Evolutionary conservation across 2,113 vertebrate species (phyloP).

Genomic region (Spermophilus dauricus): DNA sequence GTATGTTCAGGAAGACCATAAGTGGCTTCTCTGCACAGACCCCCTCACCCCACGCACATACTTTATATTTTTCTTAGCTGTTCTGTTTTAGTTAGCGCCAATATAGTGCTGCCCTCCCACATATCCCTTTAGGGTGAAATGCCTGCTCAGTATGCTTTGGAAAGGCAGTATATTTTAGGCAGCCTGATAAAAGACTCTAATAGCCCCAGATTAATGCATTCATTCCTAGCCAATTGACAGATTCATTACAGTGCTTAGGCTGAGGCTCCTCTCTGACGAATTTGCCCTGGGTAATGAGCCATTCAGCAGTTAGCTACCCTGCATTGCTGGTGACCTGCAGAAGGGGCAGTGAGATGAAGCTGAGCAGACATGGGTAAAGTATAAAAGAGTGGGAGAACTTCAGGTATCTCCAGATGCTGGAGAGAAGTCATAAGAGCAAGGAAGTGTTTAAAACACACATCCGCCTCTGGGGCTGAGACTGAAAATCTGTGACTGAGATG

Average conservation of each 20-base stretch:
- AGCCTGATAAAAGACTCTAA: conserved; percentile 83
- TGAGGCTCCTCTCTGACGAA: conserved; percentile 59
- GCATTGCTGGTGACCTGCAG: conserved; percentile 16
- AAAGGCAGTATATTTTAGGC: conserved; percentile 83
- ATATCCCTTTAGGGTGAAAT: conserved; percentile 69
- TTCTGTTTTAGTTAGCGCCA: conserved; percentile 71
- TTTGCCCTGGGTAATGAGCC: conserved; percentile 84
- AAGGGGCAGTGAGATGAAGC: background rate
- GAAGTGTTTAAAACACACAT: background rate
- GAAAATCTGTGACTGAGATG: background rate
- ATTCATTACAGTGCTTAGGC: conserved; percentile 73
- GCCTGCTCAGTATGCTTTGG: conserved; percentile 72
- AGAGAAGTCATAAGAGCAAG: background rate
- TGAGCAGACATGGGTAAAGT: background rate
- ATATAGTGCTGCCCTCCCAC: conserved; percentile 64
- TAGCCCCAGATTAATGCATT: conserved; percentile 86
- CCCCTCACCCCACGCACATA: too few relatives aligned
- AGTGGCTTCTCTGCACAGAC: background rate
- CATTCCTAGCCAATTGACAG: conserved; percentile 83
- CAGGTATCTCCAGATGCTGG: background rate
- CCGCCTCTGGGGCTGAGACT: background rate
- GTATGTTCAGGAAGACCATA: background rate
- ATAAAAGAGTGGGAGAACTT: background rate
- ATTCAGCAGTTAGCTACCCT: conserved; percentile 73
- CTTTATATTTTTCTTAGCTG: conserved; percentile 65